These are phyloP conservation scores for Gobius niger DNA, from an alignment of 2,113 vertebrate genomes.

Conservation along the genomic window DNA sequence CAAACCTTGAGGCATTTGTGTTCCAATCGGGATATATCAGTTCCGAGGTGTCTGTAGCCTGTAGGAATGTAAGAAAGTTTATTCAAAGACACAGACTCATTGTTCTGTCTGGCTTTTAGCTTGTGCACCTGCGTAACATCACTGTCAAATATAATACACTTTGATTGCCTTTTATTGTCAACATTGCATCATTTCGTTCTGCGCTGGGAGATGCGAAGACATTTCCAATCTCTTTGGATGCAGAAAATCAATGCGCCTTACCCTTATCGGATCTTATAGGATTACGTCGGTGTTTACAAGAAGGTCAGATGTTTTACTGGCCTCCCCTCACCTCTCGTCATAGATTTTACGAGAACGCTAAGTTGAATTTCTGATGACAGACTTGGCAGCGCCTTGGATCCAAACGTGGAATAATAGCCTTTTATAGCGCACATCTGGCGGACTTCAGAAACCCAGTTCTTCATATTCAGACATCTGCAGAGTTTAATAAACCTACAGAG, in stretches of 20 bases:
- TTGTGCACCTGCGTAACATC: too few species aligned
- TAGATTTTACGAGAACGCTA: neutral
- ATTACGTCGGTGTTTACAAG: neutral
- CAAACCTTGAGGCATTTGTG: too few species aligned
- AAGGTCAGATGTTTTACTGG: neutral
- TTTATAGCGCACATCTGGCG: conserved; percentile 21
- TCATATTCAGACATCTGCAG: neutral
- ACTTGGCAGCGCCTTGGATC: neutral
- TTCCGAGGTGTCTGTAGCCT: too few species aligned
- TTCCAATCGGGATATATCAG: too few species aligned
- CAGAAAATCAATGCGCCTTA: too few species aligned
- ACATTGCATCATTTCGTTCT: too few species aligned
- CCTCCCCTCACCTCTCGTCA: neutral
- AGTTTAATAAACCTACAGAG: neutral
- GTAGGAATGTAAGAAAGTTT: too few species aligned
- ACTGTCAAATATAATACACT: too few species aligned
- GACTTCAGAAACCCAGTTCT: neutral
- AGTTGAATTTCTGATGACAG: neutral
- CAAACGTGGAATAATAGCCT: neutral
- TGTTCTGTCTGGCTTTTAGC: too few species aligned
- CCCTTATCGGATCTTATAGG: neutral
- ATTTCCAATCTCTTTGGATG: neutral
- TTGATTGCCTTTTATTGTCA: too few species aligned
- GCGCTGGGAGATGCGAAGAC: too few species aligned
- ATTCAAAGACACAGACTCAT: too few species aligned